Base-by-base conservation (phyloP, 92 coral and sea anemone genomes). In the Scolanthus callimorphus region DNA sequence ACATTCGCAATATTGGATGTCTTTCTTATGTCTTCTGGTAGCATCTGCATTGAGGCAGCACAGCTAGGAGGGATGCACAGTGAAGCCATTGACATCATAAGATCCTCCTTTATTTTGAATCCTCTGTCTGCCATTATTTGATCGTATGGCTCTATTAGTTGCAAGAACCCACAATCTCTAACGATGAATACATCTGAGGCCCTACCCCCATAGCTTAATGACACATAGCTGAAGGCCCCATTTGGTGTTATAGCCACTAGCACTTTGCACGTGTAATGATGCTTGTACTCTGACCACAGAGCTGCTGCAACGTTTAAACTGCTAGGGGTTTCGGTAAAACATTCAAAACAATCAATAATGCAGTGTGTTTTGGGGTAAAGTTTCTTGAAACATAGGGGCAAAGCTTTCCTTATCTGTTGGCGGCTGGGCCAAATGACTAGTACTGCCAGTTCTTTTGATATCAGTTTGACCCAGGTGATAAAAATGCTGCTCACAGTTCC, bases 1-100 rank as follows among this genome's bases (percentile, higher is more conserved):
- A n/a, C n/a, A n/a, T 85, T 80, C 2, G 86, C 91, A 58, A 85
- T 85, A 29, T 67, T 73, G 10, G 91, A 79, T 25, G 87, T 85
- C 49, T 79, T 73, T 45, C 71, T 85, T 0, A 85, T 70, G 48
- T 85, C 80, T 0, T 74, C 22, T 3, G 86, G 83, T 3, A 79
- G 23, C 92, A 85, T 80, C 25, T 80, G 92, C 79, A 68, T 67
- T 0, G 83, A 67, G 29, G 67, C 38, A 13, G 82, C 73, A 20
- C 69, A 58, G 59, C 65, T 58, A 4, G 86, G 91, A 25, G 91
- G 86, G 49, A 84, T 84, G 27, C 69, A 50, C 9, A 79, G 62
- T 58, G 86, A 55, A 8, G 82, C 74, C 86, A 79, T 55, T 3
- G 38, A 26, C 82, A 79, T 55, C 85, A 73, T 79, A 1, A 84